Evolutionary conservation across 2,797 vertebrate genomes (phyloP).

Genomic region (Coluber constrictor): DNA sequence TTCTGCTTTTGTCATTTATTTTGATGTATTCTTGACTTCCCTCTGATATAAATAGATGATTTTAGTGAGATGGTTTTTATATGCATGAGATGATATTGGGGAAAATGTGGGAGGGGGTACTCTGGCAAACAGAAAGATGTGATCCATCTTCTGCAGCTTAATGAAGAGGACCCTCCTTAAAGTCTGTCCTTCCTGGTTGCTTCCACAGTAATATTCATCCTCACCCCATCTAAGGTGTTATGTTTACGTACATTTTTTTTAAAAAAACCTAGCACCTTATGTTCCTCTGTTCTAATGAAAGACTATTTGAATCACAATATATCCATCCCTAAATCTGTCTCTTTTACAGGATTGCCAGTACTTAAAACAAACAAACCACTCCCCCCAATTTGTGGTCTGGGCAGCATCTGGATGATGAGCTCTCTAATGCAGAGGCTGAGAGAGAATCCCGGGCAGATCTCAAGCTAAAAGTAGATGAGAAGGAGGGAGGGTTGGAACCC

Average conservation of each 20-base stretch:
- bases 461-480: neutral
- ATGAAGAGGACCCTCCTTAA: conserved; percentile 73
- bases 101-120: conserved; percentile 60
- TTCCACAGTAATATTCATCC: conserved; percentile 71
- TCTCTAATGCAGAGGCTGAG: neutral
- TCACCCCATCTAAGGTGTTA: conserved; percentile 61
- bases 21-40: conserved; percentile 70
- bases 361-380: neutral
- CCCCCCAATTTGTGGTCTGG: neutral
- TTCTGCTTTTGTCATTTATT: conserved; percentile 76
- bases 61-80: conserved; percentile 66
- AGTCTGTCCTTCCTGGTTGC: conserved; percentile 74
- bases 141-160: conserved; percentile 72
- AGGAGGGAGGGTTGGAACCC: neutral
- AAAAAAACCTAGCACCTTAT: conserved; percentile 49
- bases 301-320: conserved; percentile 61
- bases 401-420: neutral
- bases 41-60: conserved; percentile 74
- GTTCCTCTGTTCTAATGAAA: conserved; percentile 62
- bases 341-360: neutral
- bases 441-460: neutral
- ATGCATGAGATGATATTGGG: conserved; percentile 60
- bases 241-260: conserved; percentile 59
- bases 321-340: conserved; percentile 40
- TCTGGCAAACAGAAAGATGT: conserved; percentile 76